phyloP scores from a whole-genome alignment of 2,113 vertebrate genomes.

The Gallinago paraguaiae region DNA sequence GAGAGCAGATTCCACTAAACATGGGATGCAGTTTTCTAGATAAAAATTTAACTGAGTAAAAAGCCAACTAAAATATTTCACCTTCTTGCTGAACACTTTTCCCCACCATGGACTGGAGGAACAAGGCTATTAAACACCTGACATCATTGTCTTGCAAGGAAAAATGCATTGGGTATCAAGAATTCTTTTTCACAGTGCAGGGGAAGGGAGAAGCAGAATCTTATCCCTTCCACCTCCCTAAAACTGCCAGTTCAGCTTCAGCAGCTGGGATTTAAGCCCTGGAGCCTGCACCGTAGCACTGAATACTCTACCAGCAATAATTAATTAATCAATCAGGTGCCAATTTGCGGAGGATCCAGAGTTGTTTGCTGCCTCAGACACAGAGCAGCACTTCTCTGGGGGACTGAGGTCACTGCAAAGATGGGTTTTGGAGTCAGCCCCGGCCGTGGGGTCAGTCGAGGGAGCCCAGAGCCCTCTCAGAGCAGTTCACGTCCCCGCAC shows the following conservation, averaged over 20 bases:
- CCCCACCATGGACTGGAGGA: background rate
- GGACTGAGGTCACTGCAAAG: slow-evolving; percentile 35
- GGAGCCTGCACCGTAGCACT: background rate
- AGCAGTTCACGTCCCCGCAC: background rate
- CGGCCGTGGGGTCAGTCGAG: background rate
- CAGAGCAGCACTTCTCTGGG: slow-evolving; percentile 41
- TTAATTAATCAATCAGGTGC: slow-evolving; percentile 63
- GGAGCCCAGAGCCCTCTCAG: background rate
- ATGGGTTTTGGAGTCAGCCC: background rate
- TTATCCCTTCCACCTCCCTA: background rate
- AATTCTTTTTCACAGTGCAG: slow-evolving; percentile 20
- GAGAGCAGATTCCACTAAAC: background rate
- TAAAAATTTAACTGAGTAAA: background rate
- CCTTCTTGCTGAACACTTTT: background rate
- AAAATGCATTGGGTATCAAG: background rate
- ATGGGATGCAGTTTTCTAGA: background rate
- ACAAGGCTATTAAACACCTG: background rate
- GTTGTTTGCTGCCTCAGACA: slow-evolving; percentile 25
- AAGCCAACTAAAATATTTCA: background rate
- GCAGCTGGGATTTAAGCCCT: slow-evolving; percentile 4
- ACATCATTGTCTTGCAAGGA: background rate
- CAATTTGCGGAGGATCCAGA: slow-evolving; percentile 45
- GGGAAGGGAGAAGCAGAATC: background rate
- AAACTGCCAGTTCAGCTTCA: background rate
- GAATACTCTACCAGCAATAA: slow-evolving; percentile 37